These are phyloP conservation scores for Boloria selene DNA, from an alignment of 2,888 invertebrate species.

Conservation along the genomic window DNA sequence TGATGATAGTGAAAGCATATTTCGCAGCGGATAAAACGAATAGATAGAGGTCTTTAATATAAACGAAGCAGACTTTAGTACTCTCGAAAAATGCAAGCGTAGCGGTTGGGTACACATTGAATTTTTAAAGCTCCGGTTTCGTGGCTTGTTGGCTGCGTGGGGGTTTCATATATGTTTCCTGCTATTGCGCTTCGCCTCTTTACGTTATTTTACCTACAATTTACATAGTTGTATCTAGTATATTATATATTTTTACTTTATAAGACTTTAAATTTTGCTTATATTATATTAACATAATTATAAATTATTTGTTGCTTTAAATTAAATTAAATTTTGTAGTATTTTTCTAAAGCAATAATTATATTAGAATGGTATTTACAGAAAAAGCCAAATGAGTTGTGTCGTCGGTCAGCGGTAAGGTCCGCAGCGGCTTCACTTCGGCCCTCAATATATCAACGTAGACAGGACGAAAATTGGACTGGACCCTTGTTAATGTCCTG, in stretches of 20 bases:
- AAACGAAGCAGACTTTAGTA: constrained; percentile 81
- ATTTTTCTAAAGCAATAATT: constrained; percentile 40
- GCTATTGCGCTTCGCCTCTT: constrained; percentile 19
- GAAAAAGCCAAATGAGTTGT: constrained; percentile 70
- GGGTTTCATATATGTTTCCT: constrained; percentile 34
- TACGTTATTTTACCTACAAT: constrained; percentile 13
- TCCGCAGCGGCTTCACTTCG: constrained; percentile 57
- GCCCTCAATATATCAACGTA: constrained; percentile 79
- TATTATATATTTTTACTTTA: background rate
- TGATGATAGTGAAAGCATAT: constrained; percentile 75
- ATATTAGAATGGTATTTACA: constrained; percentile 51
- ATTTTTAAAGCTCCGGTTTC: constrained; percentile 70
- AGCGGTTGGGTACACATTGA: constrained; percentile 69
- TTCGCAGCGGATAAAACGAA: constrained; percentile 78
- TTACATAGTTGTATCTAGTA: background rate
- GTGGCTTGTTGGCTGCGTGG: constrained; percentile 47
- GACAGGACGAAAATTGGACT: constrained; percentile 82
- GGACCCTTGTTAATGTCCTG: constrained; percentile 80
- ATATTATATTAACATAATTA: background rate
- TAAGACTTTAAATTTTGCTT: background rate
- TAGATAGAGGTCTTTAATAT: constrained; percentile 82
- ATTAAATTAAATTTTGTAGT: background rate
- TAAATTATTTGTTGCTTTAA: background rate
- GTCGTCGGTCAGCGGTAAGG: constrained; percentile 52
- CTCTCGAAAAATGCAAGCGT: constrained; percentile 78